These are phyloP conservation scores for Pseudachorutes palmiensis DNA, from an alignment of 1,140 invertebrate species.

Conservation along the genomic window DNA sequence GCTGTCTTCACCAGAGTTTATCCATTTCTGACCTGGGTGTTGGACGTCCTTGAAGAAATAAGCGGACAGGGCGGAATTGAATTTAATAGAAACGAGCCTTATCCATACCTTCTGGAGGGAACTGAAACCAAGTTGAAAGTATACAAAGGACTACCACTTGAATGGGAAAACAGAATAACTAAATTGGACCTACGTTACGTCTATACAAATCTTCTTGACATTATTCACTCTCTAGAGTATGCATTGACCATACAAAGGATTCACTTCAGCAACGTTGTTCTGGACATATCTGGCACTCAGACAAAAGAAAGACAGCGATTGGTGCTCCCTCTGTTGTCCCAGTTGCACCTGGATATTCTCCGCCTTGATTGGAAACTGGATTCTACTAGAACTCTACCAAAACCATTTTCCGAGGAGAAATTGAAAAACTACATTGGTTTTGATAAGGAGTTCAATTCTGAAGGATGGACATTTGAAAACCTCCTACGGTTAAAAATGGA, in stretches of 20 bases:
- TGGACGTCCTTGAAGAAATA: conserved; percentile 6
- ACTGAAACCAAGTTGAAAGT: neutral
- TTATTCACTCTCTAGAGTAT: neutral
- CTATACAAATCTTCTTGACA: neutral
- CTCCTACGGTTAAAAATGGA: neutral
- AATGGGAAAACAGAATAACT: conserved; percentile 1
- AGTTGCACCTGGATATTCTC: neutral
- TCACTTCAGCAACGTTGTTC: neutral
- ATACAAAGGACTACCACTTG: neutral
- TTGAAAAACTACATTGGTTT: neutral
- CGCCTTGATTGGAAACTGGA: neutral
- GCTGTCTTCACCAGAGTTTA: conserved; percentile 6
- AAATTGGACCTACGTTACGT: neutral
- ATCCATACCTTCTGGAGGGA: neutral
- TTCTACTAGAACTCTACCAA: neutral
- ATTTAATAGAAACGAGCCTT: neutral
- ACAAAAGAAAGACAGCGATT: too few relatives aligned
- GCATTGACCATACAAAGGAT: neutral
- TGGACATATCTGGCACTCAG: neutral
- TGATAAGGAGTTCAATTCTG: neutral
- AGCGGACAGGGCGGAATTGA: neutral
- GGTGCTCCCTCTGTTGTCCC: neutral
- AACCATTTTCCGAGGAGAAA: neutral
- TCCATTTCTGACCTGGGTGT: conserved; percentile 1
- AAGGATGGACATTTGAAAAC: neutral